Percentiles rank a stretch among this genome's conserved stretches.
Conservation (phyloP, 2,113 vertebrate species). For the Limanda limanda region DNA sequence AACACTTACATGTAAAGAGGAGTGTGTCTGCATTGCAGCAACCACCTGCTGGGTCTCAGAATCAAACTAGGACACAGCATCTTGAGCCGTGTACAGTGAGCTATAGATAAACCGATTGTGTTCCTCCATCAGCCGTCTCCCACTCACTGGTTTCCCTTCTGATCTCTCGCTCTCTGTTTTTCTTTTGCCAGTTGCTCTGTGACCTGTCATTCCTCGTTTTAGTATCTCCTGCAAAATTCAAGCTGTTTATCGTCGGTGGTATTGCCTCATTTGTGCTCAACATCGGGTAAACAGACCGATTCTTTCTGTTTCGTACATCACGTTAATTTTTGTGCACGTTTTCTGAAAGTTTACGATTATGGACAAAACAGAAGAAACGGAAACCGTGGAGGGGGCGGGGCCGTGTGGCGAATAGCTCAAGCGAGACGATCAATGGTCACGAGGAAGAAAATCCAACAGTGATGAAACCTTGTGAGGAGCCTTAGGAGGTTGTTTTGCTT, state of each 20-base stretch:
- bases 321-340: too few species aligned
- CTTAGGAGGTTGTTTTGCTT: too few species aligned
- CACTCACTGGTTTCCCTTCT: neutral
- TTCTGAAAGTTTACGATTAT: too few species aligned
- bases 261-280: neutral
- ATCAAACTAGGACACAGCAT: constrained; percentile 57
- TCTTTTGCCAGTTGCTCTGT: neutral
- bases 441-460: too few species aligned
- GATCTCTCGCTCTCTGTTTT: neutral
- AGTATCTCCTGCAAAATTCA: neutral
- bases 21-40: constrained; percentile 74
- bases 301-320: neutral
- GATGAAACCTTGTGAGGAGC: too few species aligned
- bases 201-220: neutral
- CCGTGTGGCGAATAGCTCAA: too few species aligned
- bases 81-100: constrained; percentile 30
- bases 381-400: too few species aligned
- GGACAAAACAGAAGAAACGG: too few species aligned
- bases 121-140: constrained; percentile 20
- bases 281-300: neutral
- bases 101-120: constrained; percentile 7
- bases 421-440: too few species aligned
- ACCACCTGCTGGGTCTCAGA: constrained; percentile 53
- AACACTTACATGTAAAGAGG: neutral
- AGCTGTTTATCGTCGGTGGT: neutral